Base-by-base conservation (phyloP, 2,797 vertebrate species). In the Urophycis tenuis region DNA sequence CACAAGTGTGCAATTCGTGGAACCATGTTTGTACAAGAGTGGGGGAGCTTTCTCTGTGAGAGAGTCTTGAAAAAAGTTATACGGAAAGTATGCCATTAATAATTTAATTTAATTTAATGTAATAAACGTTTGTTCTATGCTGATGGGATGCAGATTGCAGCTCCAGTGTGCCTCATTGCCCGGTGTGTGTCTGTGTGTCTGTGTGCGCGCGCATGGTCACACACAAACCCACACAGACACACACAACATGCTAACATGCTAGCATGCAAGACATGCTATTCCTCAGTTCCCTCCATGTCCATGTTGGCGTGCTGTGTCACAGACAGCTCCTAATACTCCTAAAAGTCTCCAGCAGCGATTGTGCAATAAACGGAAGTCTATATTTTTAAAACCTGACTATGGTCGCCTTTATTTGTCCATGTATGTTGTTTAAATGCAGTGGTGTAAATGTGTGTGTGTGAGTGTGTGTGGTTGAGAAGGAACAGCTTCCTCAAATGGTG, bases 341-440 rank as follows among this genome's bases (percentile, higher is more conserved):
- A 85, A 87, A 87, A 87, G 90, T 89, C 90, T 92, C 91, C 91
- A 92, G 90, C 91, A 91, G 91, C 87, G 85, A 93, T 92, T 93
- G 92, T 93, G 92, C 93, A 94, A 93, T 94, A 94, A 94, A 94
- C 90, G 87, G 88, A 93, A 91, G 88, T 93, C 85, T 93, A 93
- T 94, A 93, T 94, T 94, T 94, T 92, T 93, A 90, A 91, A 88
- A 32, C 6, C 74, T 69, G 87, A 73, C 79, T 83, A 2, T 60
- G 35, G 72, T 67, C 35, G 33, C 12, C 81, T 72, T 89, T 53
- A 84, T 87, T 85, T 49, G 33, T 79, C 1, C 11, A 69, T 78
- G 74, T 70, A 31, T 75, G 32, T n/a, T 31, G 32, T n/a, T 31
- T 80, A 71, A 60, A 73, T 49, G 19, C 33, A 5, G 72, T 25